phyloP scores from a whole-genome alignment of 2,113 vertebrate genomes.

The Mandrillus leucophaeus region DNA sequence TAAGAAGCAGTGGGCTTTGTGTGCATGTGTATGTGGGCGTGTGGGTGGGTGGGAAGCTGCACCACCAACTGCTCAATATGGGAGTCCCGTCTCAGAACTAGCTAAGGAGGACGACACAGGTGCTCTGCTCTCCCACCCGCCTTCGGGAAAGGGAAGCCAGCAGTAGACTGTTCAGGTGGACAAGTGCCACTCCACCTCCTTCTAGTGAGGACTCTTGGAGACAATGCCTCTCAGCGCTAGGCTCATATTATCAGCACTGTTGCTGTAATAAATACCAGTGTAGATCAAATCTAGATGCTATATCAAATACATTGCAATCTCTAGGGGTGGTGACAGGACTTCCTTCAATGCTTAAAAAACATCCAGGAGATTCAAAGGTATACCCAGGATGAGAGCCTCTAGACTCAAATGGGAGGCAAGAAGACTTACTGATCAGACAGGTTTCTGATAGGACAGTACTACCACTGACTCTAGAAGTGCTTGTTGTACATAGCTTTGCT shows the following conservation, averaged over 20 bases:
- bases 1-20: background rate
- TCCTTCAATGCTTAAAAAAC: background rate
- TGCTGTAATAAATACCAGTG: background rate
- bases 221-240: background rate
- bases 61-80: background rate
- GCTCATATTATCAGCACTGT: background rate
- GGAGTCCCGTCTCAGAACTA: background rate
- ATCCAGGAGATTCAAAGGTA: background rate
- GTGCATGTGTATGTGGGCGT: background rate
- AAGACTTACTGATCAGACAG: background rate
- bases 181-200: background rate
- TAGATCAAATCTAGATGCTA: background rate
- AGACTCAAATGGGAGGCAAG: background rate
- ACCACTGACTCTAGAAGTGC: background rate
- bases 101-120: background rate
- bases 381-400: background rate
- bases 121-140: background rate
- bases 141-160: background rate
- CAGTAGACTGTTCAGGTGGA: background rate
- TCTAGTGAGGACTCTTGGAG: background rate
- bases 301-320: background rate
- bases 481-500: background rate
- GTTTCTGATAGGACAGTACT: background rate
- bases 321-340: background rate
- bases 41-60: background rate